Evolutionary conservation across 1,140 invertebrate genomes (phyloP), one percentile per base, ranked within the genome.

Genomic region (Cotesia chilonis): DNA sequence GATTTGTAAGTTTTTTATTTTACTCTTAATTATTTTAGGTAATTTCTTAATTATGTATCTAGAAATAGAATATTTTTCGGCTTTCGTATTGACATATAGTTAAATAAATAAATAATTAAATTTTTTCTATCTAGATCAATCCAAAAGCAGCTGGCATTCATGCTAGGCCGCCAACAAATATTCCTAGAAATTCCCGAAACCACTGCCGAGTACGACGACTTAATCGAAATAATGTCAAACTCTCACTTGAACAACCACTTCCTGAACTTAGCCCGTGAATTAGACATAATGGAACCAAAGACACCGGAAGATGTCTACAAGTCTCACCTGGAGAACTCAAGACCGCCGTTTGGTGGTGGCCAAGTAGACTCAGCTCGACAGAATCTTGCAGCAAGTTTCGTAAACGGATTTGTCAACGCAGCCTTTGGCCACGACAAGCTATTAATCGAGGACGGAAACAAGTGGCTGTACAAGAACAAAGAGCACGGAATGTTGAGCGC

Each of bases 291-390:
- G 94, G 98, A 99, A 83, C 96, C 98, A 0, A 99, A 99, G 88
- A 97, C 96, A 5, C 98, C 98, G 0, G 98, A 99, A 85, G 98
- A 99, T 87, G 98, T 99, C 9, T 99, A 99, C 88, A 99, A 99
- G 87, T 96, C 96, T 6, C 98, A 99, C 89, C 87, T 99, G 72
- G 98, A 99, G 84, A 98, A 94, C 82, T 92, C 90, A 63, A 91
- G 96, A 63, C 94, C 94, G 0, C 91, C 94, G 12, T 94, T 96
- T 75, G 90, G 92, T 9, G 94, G 94, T 12, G 94, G 93, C 5
- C 92, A 96, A 77, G 93, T 97, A 0, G 98, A 99, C 86, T 98
- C 97, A 0, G 97, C 97, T 0, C 89, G 96, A 68, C 96, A 98
- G 83, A 99, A 99, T 88, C 87, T 99, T 4, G 98, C 98, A 0